Evolutionary conservation across 2,797 vertebrate species (phyloP).

Genomic region (Lacerta viridis): DNA sequence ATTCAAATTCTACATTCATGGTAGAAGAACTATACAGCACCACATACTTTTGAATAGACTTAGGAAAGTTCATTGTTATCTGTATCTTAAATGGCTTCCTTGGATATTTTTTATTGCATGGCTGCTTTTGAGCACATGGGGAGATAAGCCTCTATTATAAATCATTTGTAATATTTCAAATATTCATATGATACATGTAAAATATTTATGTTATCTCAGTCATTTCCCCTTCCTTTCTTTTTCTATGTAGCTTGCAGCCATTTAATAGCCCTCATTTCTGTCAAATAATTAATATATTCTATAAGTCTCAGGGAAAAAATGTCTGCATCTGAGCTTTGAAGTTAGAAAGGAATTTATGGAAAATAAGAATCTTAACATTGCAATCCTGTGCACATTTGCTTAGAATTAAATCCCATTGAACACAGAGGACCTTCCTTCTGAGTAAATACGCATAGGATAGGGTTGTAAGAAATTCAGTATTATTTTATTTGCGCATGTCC

Average conservation of each 20-base stretch:
- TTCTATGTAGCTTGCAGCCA: slow-evolving; percentile 12
- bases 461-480: not conserved
- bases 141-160: slow-evolving; percentile 38
- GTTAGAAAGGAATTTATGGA: slow-evolving; percentile 44
- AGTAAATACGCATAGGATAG: not conserved
- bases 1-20: slow-evolving; percentile 32
- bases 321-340: slow-evolving; percentile 30
- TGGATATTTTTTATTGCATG: slow-evolving; percentile 14
- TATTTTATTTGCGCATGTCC: not conserved
- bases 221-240: slow-evolving; percentile 43
- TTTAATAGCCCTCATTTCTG: slow-evolving; percentile 30
- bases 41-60: slow-evolving; percentile 20
- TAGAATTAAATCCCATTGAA: not conserved
- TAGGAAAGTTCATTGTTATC: not conserved
- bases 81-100: slow-evolving; percentile 29
- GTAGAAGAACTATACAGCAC: not conserved
- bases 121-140: slow-evolving; percentile 43
- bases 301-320: not conserved
- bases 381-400: not conserved
- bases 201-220: slow-evolving; percentile 22
- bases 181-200: slow-evolving; percentile 4
- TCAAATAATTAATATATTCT: slow-evolving; percentile 43
- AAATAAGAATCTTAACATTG: not conserved
- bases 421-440: not conserved
- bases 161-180: slow-evolving; percentile 1